phyloP scores from a whole-genome alignment of 1,140 invertebrate species.

The Drosophila rufa region DNA sequence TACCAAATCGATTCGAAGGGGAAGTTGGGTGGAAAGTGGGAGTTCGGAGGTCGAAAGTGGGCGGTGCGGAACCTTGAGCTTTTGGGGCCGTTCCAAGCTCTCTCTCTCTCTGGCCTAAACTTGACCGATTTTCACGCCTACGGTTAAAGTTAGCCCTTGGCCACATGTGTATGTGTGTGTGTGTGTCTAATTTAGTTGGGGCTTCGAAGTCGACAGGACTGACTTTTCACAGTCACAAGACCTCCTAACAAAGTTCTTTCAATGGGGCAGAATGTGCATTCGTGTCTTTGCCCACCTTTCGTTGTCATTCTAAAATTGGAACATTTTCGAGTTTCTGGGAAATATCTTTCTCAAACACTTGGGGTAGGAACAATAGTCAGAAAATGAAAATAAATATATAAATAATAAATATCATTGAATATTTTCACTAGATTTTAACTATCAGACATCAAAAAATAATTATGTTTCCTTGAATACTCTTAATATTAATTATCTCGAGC shows the following conservation, averaged over 20 bases:
- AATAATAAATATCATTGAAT: not conserved
- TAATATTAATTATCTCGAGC: no score
- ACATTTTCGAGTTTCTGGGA: constrained; percentile 18
- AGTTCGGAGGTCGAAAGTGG: constrained; percentile 24
- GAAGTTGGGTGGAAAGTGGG: constrained; percentile 17
- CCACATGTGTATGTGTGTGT: not conserved
- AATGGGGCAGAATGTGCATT: constrained; percentile 3
- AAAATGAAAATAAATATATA: not conserved
- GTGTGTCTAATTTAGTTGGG: not conserved
- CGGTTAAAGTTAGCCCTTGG: constrained; percentile 8
- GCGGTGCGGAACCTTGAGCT: constrained; percentile 46
- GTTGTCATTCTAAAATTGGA: constrained; percentile 30
- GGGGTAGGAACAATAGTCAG: not conserved
- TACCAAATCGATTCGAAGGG: constrained; percentile 28
- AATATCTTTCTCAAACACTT: constrained; percentile 4
- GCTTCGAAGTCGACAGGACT: constrained; percentile 31
- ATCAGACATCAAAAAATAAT: no score
- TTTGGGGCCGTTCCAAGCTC: constrained; percentile 31
- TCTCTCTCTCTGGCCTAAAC: constrained; percentile 43
- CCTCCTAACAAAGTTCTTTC: not conserved
- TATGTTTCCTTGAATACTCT: no score
- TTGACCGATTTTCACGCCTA: constrained; percentile 54
- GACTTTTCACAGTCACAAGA: not conserved
- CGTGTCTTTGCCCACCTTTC: constrained; percentile 10
- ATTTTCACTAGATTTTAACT: no score